phyloP scores from a whole-genome alignment of 1,140 invertebrate genomes.

The Ruditapes philippinarum region DNA sequence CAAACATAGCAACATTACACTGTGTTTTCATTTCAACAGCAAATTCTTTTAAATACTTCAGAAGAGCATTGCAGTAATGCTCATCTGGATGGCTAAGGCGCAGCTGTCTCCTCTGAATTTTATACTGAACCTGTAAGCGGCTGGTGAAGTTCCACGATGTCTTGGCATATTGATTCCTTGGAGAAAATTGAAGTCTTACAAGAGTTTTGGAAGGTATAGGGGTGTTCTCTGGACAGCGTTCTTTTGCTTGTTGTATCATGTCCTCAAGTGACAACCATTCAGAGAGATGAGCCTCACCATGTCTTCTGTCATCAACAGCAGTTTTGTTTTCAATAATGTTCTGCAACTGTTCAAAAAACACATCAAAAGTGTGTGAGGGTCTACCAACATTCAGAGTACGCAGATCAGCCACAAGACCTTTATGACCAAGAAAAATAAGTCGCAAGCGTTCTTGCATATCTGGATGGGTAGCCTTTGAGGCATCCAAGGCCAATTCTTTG shows the following conservation, averaged over 20 bases:
- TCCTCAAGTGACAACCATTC: conserved; percentile 66
- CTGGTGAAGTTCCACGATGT: conserved; percentile 67
- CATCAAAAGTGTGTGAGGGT: conserved; percentile 62
- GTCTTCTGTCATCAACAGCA: conserved; percentile 68
- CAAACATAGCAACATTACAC: conserved; percentile 17
- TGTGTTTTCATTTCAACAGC: conserved; percentile 59
- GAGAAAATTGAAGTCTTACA: conserved; percentile 72
- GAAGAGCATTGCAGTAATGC: conserved; percentile 67
- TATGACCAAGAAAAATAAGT: conserved; percentile 67
- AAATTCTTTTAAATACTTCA: conserved; percentile 61
- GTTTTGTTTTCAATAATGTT: conserved; percentile 63
- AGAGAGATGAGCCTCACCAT: conserved; percentile 58
- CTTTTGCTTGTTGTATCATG: conserved; percentile 53
- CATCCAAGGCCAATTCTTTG: conserved; percentile 67
- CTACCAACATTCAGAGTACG: conserved; percentile 63
- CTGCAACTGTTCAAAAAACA: conserved; percentile 43
- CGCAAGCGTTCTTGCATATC: conserved; percentile 60
- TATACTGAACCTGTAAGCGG: conserved; percentile 63
- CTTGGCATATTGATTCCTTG: conserved; percentile 65
- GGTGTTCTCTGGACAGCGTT: conserved; percentile 38
- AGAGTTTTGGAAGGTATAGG: conserved; percentile 64
- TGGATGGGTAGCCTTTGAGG: conserved; percentile 48
- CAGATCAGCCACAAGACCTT: conserved; percentile 62
- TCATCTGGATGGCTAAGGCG: conserved; percentile 60
- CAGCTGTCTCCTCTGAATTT: conserved; percentile 69